Base-by-base conservation (phyloP, 2,888 invertebrate genomes). In the Brassicogethes aeneus region DNA sequence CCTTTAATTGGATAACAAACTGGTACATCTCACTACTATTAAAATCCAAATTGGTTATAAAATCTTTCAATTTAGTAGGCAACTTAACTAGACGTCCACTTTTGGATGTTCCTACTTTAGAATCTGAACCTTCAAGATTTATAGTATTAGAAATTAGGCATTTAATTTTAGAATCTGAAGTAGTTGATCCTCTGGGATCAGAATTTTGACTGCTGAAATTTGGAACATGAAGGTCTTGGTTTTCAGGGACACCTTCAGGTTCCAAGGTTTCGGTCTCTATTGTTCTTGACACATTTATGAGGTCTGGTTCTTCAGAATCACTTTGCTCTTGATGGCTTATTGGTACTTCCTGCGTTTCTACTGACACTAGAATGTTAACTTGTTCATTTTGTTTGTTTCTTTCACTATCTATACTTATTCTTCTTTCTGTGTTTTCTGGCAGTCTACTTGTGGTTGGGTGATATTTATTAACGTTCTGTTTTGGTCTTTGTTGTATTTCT, bases 241-340 rank as follows among this genome's bases (percentile, higher is more conserved):
- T 23, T 23, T 23, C 23, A 10, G 23, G 23, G 10, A 23, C 23
- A 23, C 10, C 5, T 23, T 23, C 23, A 23, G 23, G 23, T 23
- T 10, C 10, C 23, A 10, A 23, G 5, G 23, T 23, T 23, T 23
- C 23, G 23, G 23, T 23, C 23, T 23, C 23, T 23, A 23, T 10
- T 23, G 23, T 23, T 23, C 23, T 23, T n/a, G n/a, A 23, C 23
- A 23, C 23, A 23, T 23, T 23, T 23, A 23, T 23, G 23, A 23
- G 23, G 23, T 23, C 23, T 10, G 23, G 23, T 23, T 23, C 23
- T 23, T 23, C 23, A 23, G 23, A 23, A 23, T 10, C 10, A 7
- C 10, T 5, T 10, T 23, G 23, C 23, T 23, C 23, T 7, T 23
- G 23, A n/a, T n/a, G n/a, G n/a, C n/a, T n/a, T n/a, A n/a, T n/a